phyloP scores from a whole-genome alignment of 2,113 vertebrate genomes.

The Psilopogon haemacephalus region DNA sequence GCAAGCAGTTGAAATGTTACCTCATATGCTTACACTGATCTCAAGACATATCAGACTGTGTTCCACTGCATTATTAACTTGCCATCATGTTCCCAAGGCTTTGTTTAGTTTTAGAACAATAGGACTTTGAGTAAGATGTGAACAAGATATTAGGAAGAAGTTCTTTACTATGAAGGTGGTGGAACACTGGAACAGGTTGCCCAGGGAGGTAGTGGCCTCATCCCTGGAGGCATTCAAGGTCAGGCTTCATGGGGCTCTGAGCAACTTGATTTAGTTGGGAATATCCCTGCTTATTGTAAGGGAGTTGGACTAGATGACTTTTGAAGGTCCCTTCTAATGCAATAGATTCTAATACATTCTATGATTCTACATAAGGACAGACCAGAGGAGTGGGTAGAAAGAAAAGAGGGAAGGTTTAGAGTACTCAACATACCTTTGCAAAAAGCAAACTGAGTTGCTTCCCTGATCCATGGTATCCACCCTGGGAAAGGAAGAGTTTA shows the following conservation, averaged over 20 bases:
- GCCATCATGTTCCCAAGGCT: not conserved
- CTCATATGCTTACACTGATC: not conserved
- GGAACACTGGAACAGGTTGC: no score
- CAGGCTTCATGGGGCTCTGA: no score
- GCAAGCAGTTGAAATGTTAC: not conserved
- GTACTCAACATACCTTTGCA: slow-evolving; percentile 85
- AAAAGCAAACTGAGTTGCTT: slow-evolving; percentile 98
- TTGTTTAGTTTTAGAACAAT: not conserved
- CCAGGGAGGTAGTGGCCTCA: no score
- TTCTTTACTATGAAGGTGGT: no score
- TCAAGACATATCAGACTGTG: not conserved
- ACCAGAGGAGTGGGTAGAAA: not conserved
- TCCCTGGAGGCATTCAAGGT: no score
- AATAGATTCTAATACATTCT: no score
- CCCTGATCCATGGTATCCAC: slow-evolving; percentile 96
- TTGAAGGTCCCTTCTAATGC: no score
- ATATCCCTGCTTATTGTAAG: no score
- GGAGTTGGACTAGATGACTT: no score
- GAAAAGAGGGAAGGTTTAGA: not conserved
- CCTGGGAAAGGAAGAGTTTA: slow-evolving; percentile 96
- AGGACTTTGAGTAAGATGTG: not conserved
- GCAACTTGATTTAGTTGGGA: no score
- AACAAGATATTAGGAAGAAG: not conserved
- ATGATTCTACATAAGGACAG: not conserved
- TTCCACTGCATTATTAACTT: not conserved